Conservation (phyloP, 2,888 invertebrate genomes). For the Amorpha juglandis region DNA sequence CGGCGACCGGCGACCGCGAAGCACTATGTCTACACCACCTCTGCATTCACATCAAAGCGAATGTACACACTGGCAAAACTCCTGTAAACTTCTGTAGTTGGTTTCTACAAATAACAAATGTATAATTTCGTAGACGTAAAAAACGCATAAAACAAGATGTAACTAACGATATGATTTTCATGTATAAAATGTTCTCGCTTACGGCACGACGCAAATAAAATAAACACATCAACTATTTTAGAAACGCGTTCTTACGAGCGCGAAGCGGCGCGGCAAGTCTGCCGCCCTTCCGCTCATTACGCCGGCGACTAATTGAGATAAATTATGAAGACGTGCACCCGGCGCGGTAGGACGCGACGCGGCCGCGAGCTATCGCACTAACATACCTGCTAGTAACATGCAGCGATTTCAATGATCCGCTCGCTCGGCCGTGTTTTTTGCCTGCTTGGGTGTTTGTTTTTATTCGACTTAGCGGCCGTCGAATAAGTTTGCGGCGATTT, state of each 20-base stretch:
- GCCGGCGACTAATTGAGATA: constrained; percentile 78
- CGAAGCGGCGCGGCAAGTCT: constrained; percentile 41
- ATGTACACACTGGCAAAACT: neutral
- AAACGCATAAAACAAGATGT: constrained; percentile 18
- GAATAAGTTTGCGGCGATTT: constrained; percentile 52
- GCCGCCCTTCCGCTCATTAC: constrained; percentile 78
- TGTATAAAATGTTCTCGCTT: constrained; percentile 1
- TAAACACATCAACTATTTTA: constrained; percentile 23
- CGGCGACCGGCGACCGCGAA: constrained; percentile 52
- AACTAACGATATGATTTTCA: constrained; percentile 14
- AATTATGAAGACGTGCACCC: constrained; percentile 77
- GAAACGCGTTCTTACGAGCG: constrained; percentile 28
- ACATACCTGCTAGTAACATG: constrained; percentile 75
- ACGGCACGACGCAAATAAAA: constrained; percentile 18
- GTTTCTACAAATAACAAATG: neutral
- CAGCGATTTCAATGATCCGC: constrained; percentile 75
- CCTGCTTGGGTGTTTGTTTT: constrained; percentile 51
- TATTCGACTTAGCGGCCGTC: constrained; percentile 52
- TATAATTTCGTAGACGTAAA: constrained; percentile 4
- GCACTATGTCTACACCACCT: constrained; percentile 33
- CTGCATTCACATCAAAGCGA: constrained; percentile 25
- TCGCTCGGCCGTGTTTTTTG: constrained; percentile 53
- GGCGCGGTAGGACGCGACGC: constrained; percentile 48
- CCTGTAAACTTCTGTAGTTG: neutral
- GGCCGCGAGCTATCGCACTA: constrained; percentile 69